Evolutionary conservation across 2,797 vertebrate species (phyloP), one percentile per base, ranked within the genome.

Genomic region (Smutsia temminckii): DNA sequence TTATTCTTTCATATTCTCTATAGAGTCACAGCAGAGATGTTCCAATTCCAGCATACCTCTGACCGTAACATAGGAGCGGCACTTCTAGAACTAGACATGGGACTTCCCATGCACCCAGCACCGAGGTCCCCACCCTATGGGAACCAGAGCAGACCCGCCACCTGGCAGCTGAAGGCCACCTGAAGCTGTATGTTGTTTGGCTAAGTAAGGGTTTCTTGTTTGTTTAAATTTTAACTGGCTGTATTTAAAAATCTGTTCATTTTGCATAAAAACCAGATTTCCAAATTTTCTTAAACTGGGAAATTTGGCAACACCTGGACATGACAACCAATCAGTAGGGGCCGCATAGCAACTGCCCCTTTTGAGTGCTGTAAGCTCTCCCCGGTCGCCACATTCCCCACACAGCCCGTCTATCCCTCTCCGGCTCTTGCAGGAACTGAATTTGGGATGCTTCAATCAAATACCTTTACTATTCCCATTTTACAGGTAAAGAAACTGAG

Each of bases 11-110:
- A n/a, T 0, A 0, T 55, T 46, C 66, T 83, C 71, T 77, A 1
- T 0, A 18, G 57, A 83, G 42, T 51, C 63, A 1, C 0, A 10
- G 20, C 0, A 8, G 20, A 2, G 5, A 3, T 13, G 16, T 37
- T 59, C 34, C 18, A 46, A 42, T 27, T 34, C 21, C 12, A n/a
- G 14, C 55, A 32, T 40, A 8, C 20, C 51, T 53, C 63, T 1
- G 0, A 7, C 49, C 61, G 6, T 3, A 83, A n/a, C 7, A n/a
- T 0, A 25, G 68, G n/a, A 25, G n/a, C 34, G 21, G 42, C 25
- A 17, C 14, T 85, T 29, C 20, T 4, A 8, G n/a, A 29, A 34
- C 49, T 40, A 79, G 25, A 34, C 8, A 4, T 32, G 12, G 8
- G 20, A 40, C 17, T 42, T 25, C n/a, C 32, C 20, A 1, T 1